A percentile compares a stretch with the other conserved stretches of the same genome.
Conservation (phyloP, 53 echinoderm and acorn worm genomes). For the Paracentrotus lividus region DNA sequence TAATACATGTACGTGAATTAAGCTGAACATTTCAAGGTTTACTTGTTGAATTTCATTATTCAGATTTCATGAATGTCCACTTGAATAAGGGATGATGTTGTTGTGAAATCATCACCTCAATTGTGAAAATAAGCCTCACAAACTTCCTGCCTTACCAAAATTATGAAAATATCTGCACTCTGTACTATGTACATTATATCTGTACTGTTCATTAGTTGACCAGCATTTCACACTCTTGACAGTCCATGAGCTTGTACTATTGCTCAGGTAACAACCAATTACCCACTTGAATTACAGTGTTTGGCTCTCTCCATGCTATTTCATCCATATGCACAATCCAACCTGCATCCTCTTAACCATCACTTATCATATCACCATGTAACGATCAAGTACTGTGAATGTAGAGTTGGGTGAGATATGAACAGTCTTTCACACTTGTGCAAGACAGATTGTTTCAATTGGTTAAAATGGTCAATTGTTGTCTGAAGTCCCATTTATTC, state of each 20-base stretch:
- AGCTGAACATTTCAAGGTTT: too few species aligned
- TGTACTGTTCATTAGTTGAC: background rate
- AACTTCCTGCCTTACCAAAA: too few species aligned
- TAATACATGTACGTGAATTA: too few species aligned
- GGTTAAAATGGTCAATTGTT: background rate
- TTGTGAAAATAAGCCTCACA: too few species aligned
- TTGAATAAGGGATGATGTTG: too few species aligned
- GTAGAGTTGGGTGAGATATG: background rate
- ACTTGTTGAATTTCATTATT: too few species aligned
- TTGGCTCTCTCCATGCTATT: background rate
- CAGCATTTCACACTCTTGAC: background rate
- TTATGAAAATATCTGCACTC: too few species aligned
- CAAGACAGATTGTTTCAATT: background rate
- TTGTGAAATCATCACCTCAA: too few species aligned
- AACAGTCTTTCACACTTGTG: background rate
- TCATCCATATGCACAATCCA: background rate
- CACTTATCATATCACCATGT: slow-evolving; percentile 22
- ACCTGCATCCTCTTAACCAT: background rate
- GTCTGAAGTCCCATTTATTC: background rate
- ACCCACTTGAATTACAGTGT: slow-evolving; percentile 26
- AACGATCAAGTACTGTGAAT: background rate
- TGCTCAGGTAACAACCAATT: background rate
- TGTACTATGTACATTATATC: too few species aligned
- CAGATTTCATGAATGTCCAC: too few species aligned
- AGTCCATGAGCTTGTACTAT: background rate